Base-by-base conservation (phyloP, 1,140 invertebrate genomes). In the Zophobas morio region DNA sequence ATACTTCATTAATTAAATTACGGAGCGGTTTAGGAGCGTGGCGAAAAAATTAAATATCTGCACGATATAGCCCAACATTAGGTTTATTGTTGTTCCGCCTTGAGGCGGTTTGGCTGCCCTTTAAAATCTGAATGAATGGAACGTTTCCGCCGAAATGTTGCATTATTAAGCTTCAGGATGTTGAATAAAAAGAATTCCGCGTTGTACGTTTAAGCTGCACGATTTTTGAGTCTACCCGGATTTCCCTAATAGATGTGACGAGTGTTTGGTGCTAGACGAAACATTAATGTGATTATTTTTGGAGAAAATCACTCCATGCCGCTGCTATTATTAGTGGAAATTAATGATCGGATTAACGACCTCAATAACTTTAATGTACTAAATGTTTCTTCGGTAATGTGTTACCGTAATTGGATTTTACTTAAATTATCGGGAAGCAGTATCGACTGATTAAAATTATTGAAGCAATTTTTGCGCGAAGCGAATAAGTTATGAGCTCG, bases 1-100 rank as follows among this genome's bases (percentile, higher is more conserved):
- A 66, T 66, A 46, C 60, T 66, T 66, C 40, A 40, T 66, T 66
- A 66, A 66, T 66, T 66, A 42, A 66, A 42, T 66, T 60, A 60
- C 33, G 37, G n/a, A 3, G 6, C 56, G 56, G 5, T 60, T 60
- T 35, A 39, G 36, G 5, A 53, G 54, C 3, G 34, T 57, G 60
- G 42, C 60, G 20, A 47, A 66, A 60, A 66, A 63, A 63, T 63
- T 66, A 66, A 46, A 66, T 66, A 42, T 36, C 39, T 8, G 5
- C 54, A 57, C 54, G 54, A 34, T 8, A 57, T 35, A 35, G 2
- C 56, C 36, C 37, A n/a, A 66, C 39, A 66, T 66, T 66, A 66
- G 42, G 39, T 66, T 39, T 6, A 66, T 66, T 66, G 60, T 66
- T 4, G 39, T 66, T 1, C 37, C 42, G 4, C 8, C 39, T 42